Base-by-base conservation (phyloP, 2,113 vertebrate genomes). In the Engraulis encrasicolus region DNA sequence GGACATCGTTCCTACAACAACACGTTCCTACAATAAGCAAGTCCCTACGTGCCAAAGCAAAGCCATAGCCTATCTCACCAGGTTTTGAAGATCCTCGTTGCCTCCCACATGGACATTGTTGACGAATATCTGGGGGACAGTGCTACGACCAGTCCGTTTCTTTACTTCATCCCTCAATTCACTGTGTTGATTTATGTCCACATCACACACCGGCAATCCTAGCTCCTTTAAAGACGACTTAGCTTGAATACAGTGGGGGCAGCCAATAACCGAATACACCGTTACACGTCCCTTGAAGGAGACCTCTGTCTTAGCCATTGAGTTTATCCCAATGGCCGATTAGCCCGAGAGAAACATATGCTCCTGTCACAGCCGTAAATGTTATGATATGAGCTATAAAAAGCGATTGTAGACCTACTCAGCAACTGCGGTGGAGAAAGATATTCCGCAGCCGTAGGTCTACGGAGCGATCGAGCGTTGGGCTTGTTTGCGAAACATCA, bases 121-220 rank as follows among this genome's bases (percentile, higher is more conserved):
- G 45, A 96, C 95, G 89, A 94, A 96, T 85, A 96, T 95, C 88
- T 96, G 95, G 19, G 95, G 95, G 40, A 95, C 92, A 0, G 94
- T 88, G 88, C 83, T 90, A 78, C 89, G 88, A 31, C 94, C 95
- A 0, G 95, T 93, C 71, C 94, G 90, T 78, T 93, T 87, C 87
- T 92, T 92, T 86, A 96, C 84, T 17, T 61, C 86, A 19, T 66
- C 81, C 81, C 88, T 86, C 1, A 96, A 85, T 82, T 90, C 91
- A 0, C 89, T 88, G 85, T 95, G 91, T 9, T 81, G 85, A 17
- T 90, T 91, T 19, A 96, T 0, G 36, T 96, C 92, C 66, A 96
- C 92, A 0, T 94, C 94, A 74, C 80, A 86, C 5, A 95, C 88
- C 0, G 92, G 92, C 0, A 96, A 79, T 6, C 92, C 93, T 74